A percentile compares a stretch with the other conserved stretches of the same genome.
These are phyloP conservation scores for Leistus spinibarbis DNA, from an alignment of 2,888 invertebrate genomes.

Conservation along the genomic window DNA sequence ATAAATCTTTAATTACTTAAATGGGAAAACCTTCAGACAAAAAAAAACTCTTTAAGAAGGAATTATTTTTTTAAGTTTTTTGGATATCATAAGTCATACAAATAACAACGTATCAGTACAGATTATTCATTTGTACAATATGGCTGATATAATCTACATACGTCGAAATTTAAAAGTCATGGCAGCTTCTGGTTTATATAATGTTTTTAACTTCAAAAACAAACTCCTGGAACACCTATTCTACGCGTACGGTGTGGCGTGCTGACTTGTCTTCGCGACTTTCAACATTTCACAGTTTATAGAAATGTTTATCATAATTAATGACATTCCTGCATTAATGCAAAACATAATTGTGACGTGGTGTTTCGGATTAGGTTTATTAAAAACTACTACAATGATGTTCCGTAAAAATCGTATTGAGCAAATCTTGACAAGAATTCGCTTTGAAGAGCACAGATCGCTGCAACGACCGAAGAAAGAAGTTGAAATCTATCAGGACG, in stretches of 20 bases:
- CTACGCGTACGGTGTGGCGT: background rate
- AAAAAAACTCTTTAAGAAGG: background rate
- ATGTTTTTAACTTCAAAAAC: background rate
- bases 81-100: too few relatives aligned
- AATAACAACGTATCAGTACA: too few relatives aligned
- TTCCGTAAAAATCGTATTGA: background rate
- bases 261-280: background rate
- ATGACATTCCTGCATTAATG: slow-evolving; percentile 8
- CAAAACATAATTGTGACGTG: background rate
- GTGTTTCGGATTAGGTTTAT: background rate
- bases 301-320: background rate
- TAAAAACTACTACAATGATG: slow-evolving; percentile 2
- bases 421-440: background rate
- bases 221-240: background rate
- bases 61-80: too few relatives aligned
- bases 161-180: background rate
- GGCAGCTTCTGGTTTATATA: slow-evolving; percentile 5
- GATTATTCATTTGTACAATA: background rate
- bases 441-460: background rate
- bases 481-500: background rate
- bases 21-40: background rate
- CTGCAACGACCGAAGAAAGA: background rate
- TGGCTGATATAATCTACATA: background rate
- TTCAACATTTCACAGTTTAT: background rate
- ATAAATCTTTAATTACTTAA: background rate